Percentiles rank a stretch among this genome's conserved stretches.
Evolutionary conservation across 2,888 invertebrate genomes (phyloP).

Genomic region (Aphidoletes aphidimyza): DNA sequence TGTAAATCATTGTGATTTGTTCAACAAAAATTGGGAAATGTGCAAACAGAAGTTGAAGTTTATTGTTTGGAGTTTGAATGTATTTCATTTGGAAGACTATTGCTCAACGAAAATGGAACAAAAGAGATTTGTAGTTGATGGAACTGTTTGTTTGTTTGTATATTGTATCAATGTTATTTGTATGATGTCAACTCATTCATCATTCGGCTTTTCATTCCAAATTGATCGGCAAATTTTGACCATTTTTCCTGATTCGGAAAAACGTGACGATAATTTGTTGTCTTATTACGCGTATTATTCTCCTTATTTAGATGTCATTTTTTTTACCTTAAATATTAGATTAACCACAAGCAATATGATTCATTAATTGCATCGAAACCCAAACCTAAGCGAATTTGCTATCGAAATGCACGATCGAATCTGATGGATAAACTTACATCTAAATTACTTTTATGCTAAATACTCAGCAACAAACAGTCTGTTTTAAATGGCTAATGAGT

Average conservation of each 20-base stretch:
- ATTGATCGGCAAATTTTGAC: neutral
- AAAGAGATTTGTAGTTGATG: neutral
- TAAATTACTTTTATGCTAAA: neutral
- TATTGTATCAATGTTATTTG: neutral
- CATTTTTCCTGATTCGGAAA: neutral
- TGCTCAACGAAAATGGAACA: constrained; percentile 7
- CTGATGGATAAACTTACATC: neutral
- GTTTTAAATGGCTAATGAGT: constrained; percentile 45
- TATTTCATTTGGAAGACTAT: constrained; percentile 47
- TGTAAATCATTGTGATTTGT: too few species aligned
- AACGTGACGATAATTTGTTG: neutral
- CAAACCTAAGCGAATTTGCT: neutral
- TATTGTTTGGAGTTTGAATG: constrained; percentile 2
- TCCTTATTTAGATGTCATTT: neutral
- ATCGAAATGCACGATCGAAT: neutral
- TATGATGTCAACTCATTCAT: neutral
- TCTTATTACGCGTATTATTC: constrained; percentile 16
- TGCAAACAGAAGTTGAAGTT: neutral
- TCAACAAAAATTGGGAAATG: neutral
- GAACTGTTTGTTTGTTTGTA: neutral
- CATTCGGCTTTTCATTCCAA: neutral
- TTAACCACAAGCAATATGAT: neutral
- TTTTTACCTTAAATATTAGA: neutral
- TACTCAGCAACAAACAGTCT: constrained; percentile 26
- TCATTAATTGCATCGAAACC: neutral